Evolutionary conservation across 2,888 invertebrate species (phyloP).

Genomic region (Megalurothrips usitatus): DNA sequence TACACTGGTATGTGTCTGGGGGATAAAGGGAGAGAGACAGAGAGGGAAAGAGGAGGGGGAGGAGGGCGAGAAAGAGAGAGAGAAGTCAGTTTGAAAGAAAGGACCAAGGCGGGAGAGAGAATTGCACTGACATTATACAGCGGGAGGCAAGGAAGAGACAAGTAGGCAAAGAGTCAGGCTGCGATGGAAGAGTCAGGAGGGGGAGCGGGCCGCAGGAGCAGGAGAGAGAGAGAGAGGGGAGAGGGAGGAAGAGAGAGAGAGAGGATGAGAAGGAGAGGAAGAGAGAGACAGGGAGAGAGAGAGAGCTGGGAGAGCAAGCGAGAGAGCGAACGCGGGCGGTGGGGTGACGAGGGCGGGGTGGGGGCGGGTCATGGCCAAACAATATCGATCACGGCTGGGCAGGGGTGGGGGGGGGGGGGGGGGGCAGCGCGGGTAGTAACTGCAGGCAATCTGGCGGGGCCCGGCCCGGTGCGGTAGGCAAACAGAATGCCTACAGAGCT

Average conservation of each 20-base stretch:
- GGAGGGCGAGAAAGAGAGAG: too few species aligned
- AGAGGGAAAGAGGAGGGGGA: too few species aligned
- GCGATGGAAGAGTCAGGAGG: too few species aligned
- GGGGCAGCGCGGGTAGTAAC: neutral
- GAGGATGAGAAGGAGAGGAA: neutral
- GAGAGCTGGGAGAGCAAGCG: neutral
- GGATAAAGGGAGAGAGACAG: too few species aligned
- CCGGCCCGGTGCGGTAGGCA: neutral
- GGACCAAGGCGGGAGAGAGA: too few species aligned
- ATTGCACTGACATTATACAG: too few species aligned
- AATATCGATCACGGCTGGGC: conserved; percentile 4
- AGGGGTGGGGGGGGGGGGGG: neutral
- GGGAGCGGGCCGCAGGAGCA: neutral
- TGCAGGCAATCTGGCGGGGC: conserved; percentile 3
- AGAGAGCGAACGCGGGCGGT: neutral
- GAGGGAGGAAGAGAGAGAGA: neutral
- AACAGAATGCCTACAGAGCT: neutral
- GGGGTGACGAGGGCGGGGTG: conserved; percentile 5
- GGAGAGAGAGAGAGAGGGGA: conserved; percentile 5
- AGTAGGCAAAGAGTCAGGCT: neutral
- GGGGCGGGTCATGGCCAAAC: conserved; percentile 19
- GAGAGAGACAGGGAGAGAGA: conserved; percentile 1
- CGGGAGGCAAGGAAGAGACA: neutral
- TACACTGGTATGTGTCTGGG: too few species aligned
- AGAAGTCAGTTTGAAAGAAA: too few species aligned